Evolutionary conservation across 2,888 invertebrate genomes (phyloP).

Genomic region (Bruchidius siliquastri): DNA sequence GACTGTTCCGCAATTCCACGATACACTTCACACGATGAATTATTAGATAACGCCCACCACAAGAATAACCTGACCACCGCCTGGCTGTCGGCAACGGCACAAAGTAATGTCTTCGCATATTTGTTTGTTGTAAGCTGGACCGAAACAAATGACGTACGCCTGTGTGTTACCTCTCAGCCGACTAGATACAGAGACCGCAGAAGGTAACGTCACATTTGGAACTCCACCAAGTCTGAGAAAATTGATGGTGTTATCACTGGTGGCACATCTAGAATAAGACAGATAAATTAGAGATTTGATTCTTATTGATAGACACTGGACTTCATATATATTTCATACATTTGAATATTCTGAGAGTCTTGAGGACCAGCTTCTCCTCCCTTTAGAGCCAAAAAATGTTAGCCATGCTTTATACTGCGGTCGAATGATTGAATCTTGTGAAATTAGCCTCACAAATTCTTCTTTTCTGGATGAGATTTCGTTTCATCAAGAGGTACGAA

Average conservation of each 20-base stretch:
- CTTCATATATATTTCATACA: no score
- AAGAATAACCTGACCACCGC: slow-evolving; percentile 13
- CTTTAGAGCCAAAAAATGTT: no score
- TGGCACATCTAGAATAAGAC: no score
- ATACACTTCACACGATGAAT: slow-evolving; percentile 9
- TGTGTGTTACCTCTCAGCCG: not conserved
- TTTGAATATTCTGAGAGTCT: no score
- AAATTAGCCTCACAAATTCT: no score
- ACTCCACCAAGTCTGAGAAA: not conserved
- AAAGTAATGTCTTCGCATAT: slow-evolving; percentile 12
- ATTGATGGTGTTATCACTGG: not conserved
- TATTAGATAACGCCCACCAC: slow-evolving; percentile 17
- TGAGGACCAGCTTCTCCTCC: no score
- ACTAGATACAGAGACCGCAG: not conserved
- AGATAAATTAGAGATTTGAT: no score
- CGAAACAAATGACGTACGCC: not conserved
- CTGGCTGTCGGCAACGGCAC: not conserved
- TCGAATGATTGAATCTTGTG: no score
- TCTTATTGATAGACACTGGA: no score
- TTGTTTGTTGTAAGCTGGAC: slow-evolving; percentile 4
- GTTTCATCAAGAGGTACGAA: no score
- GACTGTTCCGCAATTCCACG: not conserved
- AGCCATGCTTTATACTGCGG: no score
- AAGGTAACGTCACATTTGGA: not conserved
- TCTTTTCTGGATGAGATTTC: no score